Evolutionary conservation across 2,888 invertebrate genomes (phyloP).

Genomic region (Calameuta filiformis): DNA sequence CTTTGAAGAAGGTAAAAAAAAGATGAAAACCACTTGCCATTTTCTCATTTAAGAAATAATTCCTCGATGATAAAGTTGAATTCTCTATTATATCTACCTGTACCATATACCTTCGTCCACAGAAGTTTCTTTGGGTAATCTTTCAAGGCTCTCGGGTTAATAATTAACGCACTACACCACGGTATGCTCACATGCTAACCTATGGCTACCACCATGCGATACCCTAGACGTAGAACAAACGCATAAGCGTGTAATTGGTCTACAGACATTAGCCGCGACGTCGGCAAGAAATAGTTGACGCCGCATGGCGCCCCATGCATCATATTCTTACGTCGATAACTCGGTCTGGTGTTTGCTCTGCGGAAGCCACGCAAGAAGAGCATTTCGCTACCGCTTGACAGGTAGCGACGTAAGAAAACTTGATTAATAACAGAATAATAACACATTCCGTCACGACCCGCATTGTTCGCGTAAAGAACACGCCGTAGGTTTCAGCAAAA

Average conservation of each 20-base stretch:
- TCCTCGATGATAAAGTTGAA: neutral
- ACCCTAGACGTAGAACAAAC: constrained; percentile 9
- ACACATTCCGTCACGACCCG: constrained; percentile 33
- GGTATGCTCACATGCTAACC: constrained; percentile 2
- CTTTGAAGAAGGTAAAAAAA: neutral
- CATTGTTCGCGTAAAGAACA: neutral
- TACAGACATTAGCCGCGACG: constrained; percentile 32
- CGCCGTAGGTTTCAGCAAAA: neutral
- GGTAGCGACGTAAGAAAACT: constrained; percentile 48
- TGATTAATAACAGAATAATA: constrained; percentile 63
- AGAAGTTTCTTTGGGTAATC: neutral
- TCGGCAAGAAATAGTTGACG: constrained; percentile 39
- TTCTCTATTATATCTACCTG: neutral
- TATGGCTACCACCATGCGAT: neutral
- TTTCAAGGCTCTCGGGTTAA: constrained; percentile 12
- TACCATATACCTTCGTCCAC: neutral
- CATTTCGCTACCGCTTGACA: constrained; percentile 47
- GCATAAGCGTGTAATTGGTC: constrained; percentile 35
- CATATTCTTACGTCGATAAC: constrained; percentile 49
- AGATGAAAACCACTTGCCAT: neutral
- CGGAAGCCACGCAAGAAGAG: constrained; percentile 44
- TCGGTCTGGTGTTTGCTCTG: constrained; percentile 31
- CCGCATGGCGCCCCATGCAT: constrained; percentile 48
- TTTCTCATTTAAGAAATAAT: neutral
- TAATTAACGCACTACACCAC: constrained; percentile 18